Base-by-base conservation (phyloP, 2,888 invertebrate genomes). In the Drosophila greeni region DNA sequence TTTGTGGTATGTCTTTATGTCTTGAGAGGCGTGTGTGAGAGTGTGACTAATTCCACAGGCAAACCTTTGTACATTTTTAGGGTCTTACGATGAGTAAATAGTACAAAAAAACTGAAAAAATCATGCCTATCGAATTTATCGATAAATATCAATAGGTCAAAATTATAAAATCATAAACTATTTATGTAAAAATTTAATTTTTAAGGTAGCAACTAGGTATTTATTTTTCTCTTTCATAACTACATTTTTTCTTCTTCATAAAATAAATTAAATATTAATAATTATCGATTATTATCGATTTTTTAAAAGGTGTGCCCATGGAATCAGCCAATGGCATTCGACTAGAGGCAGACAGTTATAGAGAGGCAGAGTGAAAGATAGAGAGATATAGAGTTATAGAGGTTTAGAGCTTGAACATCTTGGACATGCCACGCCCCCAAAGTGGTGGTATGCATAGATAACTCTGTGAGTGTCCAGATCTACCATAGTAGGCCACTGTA, bases 401-500 rank as follows among this genome's bases (percentile, higher is more conserved):
- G 82, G 26, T 29, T 79, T 68, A 45, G 54, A 70, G 64, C 66
- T 75, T 80, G 66, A 82, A 70, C 66, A 80, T 67, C 29, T 68
- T 56, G 61, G 62, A 58, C 53, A 57, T 59, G 59, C 67, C 61
- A 49, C 66, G 70, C 66, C 66, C 43, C 24, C 62, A 54, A 66
- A 55, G 23, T 37, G 61, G 23, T 37, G 61, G 69, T 52, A 51
- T 66, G 47, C 55, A 43, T 65, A 36, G 58, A 48, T 64, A 40
- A 53, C 47, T 68, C 37, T 49, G 71, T 74, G 73, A 76, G 78
- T 86, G 87, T 88, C 87, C 87, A 85, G 85, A 88, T 87, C 87
- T 87, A 87, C 87, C 87, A 87, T 87, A 88, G 87, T 70, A 87
- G 87, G 86, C 87, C 88, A 87, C 87, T 87, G 87, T 86, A 87